Evolutionary conservation across 2,113 vertebrate genomes (phyloP), one percentile per base, ranked within the genome.

Genomic region (Saguinus imperator): DNA sequence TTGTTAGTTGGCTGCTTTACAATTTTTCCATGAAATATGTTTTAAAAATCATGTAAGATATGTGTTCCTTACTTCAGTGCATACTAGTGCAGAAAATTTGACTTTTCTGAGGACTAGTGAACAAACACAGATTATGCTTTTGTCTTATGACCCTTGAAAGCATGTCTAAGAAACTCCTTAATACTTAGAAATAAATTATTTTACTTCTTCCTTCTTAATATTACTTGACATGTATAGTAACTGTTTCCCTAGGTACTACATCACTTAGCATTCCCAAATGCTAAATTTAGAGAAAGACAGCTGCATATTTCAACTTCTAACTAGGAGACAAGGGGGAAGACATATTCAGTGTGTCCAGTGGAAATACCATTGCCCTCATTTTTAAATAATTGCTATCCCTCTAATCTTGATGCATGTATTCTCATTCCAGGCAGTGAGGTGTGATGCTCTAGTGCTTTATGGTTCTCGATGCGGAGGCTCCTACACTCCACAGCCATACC

Each of bases 291-390:
- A 94, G 16, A n/a, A 45, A 72, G 8, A 85, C 23, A 79, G 25
- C 23, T 91, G 96, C 3, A 58, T 73, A 92, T 85, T 91, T 96
- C 84, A 90, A 29, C 6, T 80, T 70, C 18, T 72, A 21, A 37
- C 14, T 84, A 37, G 29, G 52, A 92, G 80, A 88, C 6, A 23
- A 76, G 68, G 21, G n/a, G 17, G 21, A 6, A 27, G 93, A 79
- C 61, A 58, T 43, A 52, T 10, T 87, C 14, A 84, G 0, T 14
- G 1, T 14, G 45, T 40, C 50, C 85, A 76, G 3, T 91, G 45
- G 50, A 16, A 87, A 81, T 37, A 73, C 3, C 11, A 70, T 23
- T n/a, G 35, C 29, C 64, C 50, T 92, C 29, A 45, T 68, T 23
- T 77, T 75, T 70, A 48, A 21, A 72, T 35, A 58, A 68, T 80